These are phyloP conservation scores for Pungitius pungitius DNA, from an alignment of 2,113 vertebrate species.

Conservation along the genomic window DNA sequence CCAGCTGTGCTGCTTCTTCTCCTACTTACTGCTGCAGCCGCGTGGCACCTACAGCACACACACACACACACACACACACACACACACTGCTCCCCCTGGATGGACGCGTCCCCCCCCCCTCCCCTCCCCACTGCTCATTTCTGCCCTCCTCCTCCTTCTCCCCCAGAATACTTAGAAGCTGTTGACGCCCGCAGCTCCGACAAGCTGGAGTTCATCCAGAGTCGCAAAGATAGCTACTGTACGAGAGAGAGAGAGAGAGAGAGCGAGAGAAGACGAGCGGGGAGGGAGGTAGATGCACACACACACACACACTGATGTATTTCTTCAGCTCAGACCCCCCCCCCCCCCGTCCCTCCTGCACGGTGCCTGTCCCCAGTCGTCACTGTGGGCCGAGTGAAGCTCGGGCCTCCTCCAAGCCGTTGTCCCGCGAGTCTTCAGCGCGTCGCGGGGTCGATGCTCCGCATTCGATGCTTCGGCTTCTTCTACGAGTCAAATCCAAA, in stretches of 20 bases:
- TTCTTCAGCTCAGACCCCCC: background rate
- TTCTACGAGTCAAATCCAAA: conserved; percentile 64
- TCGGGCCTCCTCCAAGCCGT: background rate
- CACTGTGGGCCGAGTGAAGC: conserved; percentile 26
- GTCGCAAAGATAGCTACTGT: conserved; percentile 47
- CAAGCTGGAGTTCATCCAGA: conserved; percentile 56
- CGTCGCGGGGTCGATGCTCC: conserved; percentile 31
- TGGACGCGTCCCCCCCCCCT: too few species aligned
- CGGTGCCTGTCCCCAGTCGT: conserved; percentile 1
- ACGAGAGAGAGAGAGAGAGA: background rate
- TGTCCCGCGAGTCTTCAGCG: too few species aligned
- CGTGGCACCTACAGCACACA: background rate
- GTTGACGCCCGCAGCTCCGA: conserved; percentile 68
- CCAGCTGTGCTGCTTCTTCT: too few species aligned
- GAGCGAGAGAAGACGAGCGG: conserved; percentile 7
- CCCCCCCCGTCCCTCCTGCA: conserved; percentile 30
- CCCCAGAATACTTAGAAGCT: conserved; percentile 49
- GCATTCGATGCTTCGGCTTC: too few species aligned
- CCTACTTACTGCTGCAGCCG: too few species aligned
- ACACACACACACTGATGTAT: background rate
- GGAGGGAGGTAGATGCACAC: background rate
- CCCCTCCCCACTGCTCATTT: background rate
- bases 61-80: background rate
- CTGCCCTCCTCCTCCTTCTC: background rate
- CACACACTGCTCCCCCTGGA: background rate